Evolutionary conservation across 2,113 vertebrate genomes (phyloP).

Genomic region (Sapajus apella): DNA sequence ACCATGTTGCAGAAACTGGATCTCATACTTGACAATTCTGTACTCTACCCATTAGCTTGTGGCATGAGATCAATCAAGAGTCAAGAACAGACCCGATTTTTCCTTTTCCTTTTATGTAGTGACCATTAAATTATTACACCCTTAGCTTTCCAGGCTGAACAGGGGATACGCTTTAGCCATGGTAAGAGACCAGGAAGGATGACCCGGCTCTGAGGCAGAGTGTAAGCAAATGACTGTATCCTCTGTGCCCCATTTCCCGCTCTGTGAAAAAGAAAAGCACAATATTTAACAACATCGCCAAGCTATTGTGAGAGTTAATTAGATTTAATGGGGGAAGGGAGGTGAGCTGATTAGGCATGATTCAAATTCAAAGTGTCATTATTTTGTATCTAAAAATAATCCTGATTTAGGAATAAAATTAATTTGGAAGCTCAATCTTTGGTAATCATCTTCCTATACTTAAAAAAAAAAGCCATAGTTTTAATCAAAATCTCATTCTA

Average conservation of each 20-base stretch:
- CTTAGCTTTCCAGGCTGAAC: not conserved
- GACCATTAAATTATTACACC: not conserved
- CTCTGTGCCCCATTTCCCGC: not conserved
- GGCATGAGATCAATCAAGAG: not conserved
- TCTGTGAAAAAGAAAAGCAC: slow-evolving; percentile 49
- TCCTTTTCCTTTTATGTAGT: not conserved
- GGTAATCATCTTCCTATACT: slow-evolving; percentile 47
- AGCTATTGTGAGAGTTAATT: slow-evolving; percentile 74
- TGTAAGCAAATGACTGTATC: slow-evolving; percentile 21
- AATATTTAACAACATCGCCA: slow-evolving; percentile 66
- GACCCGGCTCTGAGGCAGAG: not conserved
- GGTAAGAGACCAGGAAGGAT: not conserved
- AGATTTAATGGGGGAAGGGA: slow-evolving; percentile 63
- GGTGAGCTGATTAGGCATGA: slow-evolving; percentile 54
- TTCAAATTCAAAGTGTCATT: slow-evolving; percentile 67
- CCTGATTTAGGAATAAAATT: slow-evolving; percentile 61
- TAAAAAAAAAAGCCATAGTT: slow-evolving; percentile 42
- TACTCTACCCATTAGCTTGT: no score
- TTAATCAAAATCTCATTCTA: slow-evolving; percentile 62
- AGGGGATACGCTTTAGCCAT: not conserved
- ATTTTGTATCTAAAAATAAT: slow-evolving; percentile 71
- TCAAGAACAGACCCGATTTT: not conserved
- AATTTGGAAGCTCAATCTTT: slow-evolving; percentile 67
- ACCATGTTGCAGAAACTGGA: not conserved
- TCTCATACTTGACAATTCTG: not conserved